A percentile compares a stretch with the other conserved stretches of the same genome.
Evolutionary conservation across 2,113 vertebrate species (phyloP).

Genomic region (Dryoscopus gambensis): DNA sequence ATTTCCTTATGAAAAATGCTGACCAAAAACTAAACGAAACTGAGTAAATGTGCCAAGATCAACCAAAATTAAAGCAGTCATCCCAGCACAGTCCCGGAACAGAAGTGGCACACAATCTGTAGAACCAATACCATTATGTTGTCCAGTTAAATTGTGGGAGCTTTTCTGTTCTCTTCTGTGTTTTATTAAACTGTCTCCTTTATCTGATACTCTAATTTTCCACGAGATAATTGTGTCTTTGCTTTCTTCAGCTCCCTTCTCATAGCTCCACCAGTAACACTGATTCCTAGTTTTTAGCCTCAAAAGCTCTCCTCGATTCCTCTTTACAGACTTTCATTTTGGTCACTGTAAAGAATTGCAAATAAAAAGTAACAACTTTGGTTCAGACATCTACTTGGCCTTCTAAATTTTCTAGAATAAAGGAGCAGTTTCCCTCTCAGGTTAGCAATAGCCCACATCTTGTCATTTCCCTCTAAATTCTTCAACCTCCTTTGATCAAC

Average conservation of each 20-base stretch:
- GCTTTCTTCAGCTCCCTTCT: conserved; percentile 62
- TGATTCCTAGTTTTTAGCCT: conserved; percentile 73
- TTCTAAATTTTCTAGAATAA: conserved; percentile 73
- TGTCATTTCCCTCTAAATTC: conserved; percentile 77
- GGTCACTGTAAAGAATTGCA: conserved; percentile 82
- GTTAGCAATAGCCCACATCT: conserved; percentile 74
- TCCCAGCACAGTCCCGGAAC: conserved; percentile 68
- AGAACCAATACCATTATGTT: conserved; percentile 71
- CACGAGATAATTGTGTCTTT: conserved; percentile 11
- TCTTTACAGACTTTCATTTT: conserved; percentile 76
- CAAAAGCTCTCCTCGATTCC: conserved; percentile 47
- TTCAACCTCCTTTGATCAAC: conserved; percentile 81
- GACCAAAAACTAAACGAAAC: conserved; percentile 79
- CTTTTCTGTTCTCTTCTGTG: conserved; percentile 70
- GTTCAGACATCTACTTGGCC: conserved; percentile 79
- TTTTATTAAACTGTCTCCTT: conserved; percentile 60
- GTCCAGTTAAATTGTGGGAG: conserved; percentile 79
- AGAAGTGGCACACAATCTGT: conserved; percentile 81
- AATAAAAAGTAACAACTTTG: conserved; percentile 84
- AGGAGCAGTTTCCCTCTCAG: conserved; percentile 74
- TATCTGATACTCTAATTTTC: conserved; percentile 46
- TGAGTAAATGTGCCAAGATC: conserved; percentile 75
- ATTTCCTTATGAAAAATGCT: conserved; percentile 81
- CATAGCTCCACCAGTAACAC: conserved; percentile 65
- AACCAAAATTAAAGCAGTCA: conserved; percentile 62